Base-by-base conservation (phyloP, 2,888 invertebrate genomes). In the Aspidapion aeneum region DNA sequence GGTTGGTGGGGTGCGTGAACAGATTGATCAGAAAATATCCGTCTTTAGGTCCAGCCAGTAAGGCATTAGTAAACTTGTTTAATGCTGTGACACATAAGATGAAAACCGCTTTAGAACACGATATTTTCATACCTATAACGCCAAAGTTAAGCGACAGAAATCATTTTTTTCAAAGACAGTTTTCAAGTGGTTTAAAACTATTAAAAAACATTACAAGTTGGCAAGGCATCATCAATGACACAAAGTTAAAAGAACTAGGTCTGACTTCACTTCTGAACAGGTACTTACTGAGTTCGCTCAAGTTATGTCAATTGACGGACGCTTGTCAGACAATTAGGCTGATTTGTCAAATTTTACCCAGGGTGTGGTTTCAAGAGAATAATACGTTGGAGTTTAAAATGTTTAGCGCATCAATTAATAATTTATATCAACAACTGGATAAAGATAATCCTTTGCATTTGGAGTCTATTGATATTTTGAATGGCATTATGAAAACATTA, bases 101-200 rank as follows among this genome's bases (percentile, higher is more conserved):
- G 75, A 87, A 88, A 74, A 82, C 84, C 63, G 87, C 94, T 0
- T 83, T 96, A 7, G 91, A 93, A 75, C 91, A 93, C 68, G 97
- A 98, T 81, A 92, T 97, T 5, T 97, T 95, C 80, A 93, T 97
- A 79, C 97, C 97, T 1, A 88, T 96, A 51, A 90, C 94, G 77
- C 91, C 93, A 1, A 93, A 91, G 74, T 79, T 86, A 35, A 82
- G 86, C 65, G 87, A 87, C 71, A 86, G 84, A 70, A 85, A 86
- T 58, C 84, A 85, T 54, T 94, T 93, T 79, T 91, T 93, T 75
- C 90, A 93, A 77, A 82, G 94, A 57, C 94, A 95, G 77, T 93
- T 92, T 77, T 90, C 92, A 75, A 87, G 88, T 71, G 90, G 90
- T 55, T 85, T 94, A 12, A 90, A 93, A 80, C 79, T 94, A 51